Evolutionary conservation across 1,140 invertebrate species (phyloP).

Genomic region (Drosophila cardini): DNA sequence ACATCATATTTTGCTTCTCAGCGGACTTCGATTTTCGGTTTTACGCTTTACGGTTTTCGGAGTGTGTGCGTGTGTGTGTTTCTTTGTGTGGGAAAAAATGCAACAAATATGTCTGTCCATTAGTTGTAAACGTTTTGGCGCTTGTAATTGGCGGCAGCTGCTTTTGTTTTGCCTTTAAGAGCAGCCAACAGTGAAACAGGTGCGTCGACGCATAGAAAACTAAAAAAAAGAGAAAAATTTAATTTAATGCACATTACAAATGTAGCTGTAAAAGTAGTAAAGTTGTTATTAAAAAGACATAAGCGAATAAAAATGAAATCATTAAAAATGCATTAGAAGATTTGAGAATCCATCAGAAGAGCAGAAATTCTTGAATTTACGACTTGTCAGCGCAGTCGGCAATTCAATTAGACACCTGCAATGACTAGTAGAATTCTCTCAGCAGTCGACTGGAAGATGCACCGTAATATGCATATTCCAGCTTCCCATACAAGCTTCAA

Average conservation of each 20-base stretch:
- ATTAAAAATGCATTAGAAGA: slow-evolving; percentile 78
- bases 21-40: slow-evolving; percentile 19
- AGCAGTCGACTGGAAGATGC: slow-evolving; percentile 38
- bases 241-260: slow-evolving; percentile 20
- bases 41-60: slow-evolving; percentile 31
- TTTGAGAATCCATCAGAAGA: slow-evolving; percentile 17
- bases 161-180: slow-evolving; percentile 68
- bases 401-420: slow-evolving; percentile 62
- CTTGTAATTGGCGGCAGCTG: slow-evolving; percentile 76
- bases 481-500: neutral
- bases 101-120: slow-evolving; percentile 57
- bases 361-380: slow-evolving; percentile 53
- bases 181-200: slow-evolving; percentile 68
- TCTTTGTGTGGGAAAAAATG: slow-evolving; percentile 50
- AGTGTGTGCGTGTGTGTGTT: slow-evolving; percentile 20
- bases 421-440: slow-evolving; percentile 64
- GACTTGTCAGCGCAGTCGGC: slow-evolving; percentile 36
- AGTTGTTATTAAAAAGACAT: slow-evolving; percentile 15
- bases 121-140: slow-evolving; percentile 73
- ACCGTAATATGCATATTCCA: slow-evolving; percentile 15
- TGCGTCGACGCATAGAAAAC: slow-evolving; percentile 59
- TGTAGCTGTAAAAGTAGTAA: slow-evolving; percentile 5
- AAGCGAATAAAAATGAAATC: slow-evolving; percentile 42
- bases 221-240: slow-evolving; percentile 19
- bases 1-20: slow-evolving; percentile 50